Conservation (phyloP, 2,888 invertebrate species). For the Idaea straminata region DNA sequence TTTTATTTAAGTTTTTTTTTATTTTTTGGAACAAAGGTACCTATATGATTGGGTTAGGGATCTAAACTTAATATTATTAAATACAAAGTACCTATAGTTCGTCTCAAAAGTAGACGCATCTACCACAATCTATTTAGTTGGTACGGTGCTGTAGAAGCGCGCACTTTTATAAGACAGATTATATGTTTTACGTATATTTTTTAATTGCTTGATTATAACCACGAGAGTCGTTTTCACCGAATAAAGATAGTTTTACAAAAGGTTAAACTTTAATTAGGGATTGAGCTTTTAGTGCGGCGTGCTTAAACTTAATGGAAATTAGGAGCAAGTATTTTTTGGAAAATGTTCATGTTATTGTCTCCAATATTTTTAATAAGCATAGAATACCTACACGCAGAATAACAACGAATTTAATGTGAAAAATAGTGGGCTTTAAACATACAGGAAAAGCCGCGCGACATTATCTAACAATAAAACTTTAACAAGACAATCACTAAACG, state of each 20-base stretch:
- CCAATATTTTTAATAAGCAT: background rate
- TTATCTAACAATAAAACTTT: background rate
- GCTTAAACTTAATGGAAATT: background rate
- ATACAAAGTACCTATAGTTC: background rate
- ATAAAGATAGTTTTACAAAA: background rate
- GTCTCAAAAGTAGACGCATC: background rate
- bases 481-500: constrained; percentile 11
- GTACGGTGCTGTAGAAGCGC: background rate
- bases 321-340: background rate
- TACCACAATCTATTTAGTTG: background rate
- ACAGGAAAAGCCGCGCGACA: background rate
- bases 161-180: background rate
- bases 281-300: background rate
- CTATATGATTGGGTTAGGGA: background rate
- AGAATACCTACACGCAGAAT: background rate
- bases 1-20: background rate
- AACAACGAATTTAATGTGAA: background rate
- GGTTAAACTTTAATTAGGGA: background rate
- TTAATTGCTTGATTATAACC: background rate
- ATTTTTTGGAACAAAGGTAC: background rate
- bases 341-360: background rate
- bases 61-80: background rate
- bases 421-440: background rate
- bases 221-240: background rate
- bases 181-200: background rate